A percentile compares a stretch with the other conserved stretches of the same genome.
Evolutionary conservation across 2,888 invertebrate species (phyloP).

Genomic region (Trachelus troglodyta): DNA sequence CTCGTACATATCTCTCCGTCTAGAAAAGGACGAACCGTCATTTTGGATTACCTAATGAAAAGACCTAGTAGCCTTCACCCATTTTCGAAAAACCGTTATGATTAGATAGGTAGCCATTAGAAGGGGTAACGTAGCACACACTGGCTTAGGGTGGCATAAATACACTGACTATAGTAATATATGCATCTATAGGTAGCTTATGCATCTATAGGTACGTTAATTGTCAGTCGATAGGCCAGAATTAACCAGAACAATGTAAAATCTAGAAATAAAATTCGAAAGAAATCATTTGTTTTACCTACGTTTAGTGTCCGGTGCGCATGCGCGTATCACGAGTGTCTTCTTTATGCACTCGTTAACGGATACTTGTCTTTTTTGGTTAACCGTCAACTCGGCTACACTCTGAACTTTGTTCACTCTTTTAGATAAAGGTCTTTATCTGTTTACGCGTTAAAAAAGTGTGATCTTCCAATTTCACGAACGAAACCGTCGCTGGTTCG

Average conservation of each 20-base stretch:
- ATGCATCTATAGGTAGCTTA: too few species aligned
- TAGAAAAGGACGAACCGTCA: not conserved
- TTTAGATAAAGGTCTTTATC: slow-evolving; percentile 40
- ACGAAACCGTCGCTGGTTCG: slow-evolving; percentile 7
- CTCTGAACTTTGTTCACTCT: slow-evolving; percentile 37
- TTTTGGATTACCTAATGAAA: not conserved
- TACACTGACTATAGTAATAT: not conserved
- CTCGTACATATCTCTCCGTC: not conserved
- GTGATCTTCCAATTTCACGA: slow-evolving; percentile 20
- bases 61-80: not conserved
- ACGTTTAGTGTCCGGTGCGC: slow-evolving; percentile 10
- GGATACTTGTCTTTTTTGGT: slow-evolving; percentile 10
- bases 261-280: not conserved
- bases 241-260: not conserved
- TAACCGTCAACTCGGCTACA: slow-evolving; percentile 19
- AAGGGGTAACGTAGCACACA: not conserved
- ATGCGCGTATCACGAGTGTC: not conserved
- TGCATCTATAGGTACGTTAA: not conserved
- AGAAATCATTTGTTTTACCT: not conserved
- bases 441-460: not conserved
- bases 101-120: slow-evolving; percentile 1
- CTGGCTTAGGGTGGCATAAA: not conserved
- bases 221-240: not conserved
- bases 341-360: not conserved
- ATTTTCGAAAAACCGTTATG: slow-evolving; percentile 1